Evolutionary conservation across 2,113 vertebrate genomes (phyloP).

Genomic region (Calyptomena viridis): DNA sequence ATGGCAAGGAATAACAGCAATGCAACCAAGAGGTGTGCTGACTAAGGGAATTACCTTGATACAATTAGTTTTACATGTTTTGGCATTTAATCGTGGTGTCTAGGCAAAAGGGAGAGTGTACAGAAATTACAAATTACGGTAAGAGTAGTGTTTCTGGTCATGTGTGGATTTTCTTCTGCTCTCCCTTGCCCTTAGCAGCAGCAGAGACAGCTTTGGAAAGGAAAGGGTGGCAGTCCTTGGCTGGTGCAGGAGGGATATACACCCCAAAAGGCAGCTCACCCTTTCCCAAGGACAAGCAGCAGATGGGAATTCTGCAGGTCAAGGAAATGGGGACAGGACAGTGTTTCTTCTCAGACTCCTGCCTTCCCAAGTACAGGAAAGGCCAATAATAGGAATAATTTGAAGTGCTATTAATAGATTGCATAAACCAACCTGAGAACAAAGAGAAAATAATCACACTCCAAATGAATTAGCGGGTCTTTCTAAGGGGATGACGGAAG

Average conservation of each 20-base stretch:
- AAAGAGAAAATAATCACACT: neutral
- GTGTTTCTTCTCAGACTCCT: neutral
- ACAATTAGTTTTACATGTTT: conserved; percentile 38
- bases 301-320: neutral
- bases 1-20: conserved; percentile 40
- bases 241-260: neutral
- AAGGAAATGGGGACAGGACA: neutral
- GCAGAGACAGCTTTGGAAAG: neutral
- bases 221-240: neutral
- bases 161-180: neutral
- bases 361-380: neutral
- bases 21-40: neutral
- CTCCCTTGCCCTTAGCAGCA: neutral
- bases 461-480: neutral
- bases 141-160: neutral
- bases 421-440: neutral
- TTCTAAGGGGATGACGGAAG: neutral
- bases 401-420: neutral
- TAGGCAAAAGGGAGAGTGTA: neutral
- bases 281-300: neutral
- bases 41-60: neutral
- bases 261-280: neutral
- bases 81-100: conserved; percentile 25
- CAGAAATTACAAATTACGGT: neutral
- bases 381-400: neutral